These are phyloP conservation scores for Calonectris borealis DNA, from an alignment of 2,113 vertebrate species.

Conservation along the genomic window DNA sequence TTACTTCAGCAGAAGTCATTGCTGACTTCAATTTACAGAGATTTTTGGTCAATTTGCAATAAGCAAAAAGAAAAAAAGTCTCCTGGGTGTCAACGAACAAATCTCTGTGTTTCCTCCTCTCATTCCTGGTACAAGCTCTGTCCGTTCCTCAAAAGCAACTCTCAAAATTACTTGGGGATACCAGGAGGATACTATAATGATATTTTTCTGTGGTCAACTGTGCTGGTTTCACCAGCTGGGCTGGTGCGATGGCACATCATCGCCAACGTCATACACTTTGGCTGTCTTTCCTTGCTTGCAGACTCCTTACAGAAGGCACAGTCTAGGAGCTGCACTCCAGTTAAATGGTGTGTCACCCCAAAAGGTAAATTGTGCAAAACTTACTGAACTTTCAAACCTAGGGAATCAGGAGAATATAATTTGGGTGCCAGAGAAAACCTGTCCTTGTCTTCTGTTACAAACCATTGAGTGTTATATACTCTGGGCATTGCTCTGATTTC, in stretches of 20 bases:
- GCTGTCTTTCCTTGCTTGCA: neutral
- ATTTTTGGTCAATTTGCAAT: neutral
- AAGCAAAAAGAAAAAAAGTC: neutral
- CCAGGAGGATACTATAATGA: accelerated
- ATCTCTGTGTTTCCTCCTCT: neutral
- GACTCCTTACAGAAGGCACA: neutral
- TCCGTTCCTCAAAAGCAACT: neutral
- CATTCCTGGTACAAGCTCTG: neutral
- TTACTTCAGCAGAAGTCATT: neutral
- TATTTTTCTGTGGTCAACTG: neutral
- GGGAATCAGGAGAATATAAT: neutral
- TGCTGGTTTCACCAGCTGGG: neutral
- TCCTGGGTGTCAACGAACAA: neutral
- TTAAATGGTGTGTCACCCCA: neutral
- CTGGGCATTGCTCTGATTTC: neutral
- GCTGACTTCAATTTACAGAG: neutral
- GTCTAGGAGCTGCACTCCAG: neutral
- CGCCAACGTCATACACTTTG: accelerated
- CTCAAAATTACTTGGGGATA: neutral
- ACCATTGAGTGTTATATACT: accelerated
- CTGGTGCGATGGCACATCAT: accelerated
- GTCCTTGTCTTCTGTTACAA: neutral
- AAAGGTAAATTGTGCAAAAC: neutral
- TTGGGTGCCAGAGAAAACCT: neutral
- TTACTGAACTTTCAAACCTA: neutral